Evolutionary conservation across 2,888 invertebrate genomes (phyloP).

Genomic region (Hecatera dysodea): DNA sequence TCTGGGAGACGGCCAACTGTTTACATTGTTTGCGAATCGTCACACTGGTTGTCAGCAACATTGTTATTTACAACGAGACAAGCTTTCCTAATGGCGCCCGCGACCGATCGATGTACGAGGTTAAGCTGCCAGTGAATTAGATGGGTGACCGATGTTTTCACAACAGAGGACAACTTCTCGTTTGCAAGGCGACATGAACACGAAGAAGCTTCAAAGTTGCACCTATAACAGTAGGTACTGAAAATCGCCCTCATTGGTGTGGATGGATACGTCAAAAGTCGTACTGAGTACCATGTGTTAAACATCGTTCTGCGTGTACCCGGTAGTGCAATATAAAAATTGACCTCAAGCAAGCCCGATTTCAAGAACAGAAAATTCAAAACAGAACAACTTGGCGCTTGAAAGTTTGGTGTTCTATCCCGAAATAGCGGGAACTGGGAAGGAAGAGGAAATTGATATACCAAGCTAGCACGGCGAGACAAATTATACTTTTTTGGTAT

Average conservation of each 20-base stretch:
- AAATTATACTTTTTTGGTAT: neutral
- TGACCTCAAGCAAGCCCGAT: no score
- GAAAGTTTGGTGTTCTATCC: no score
- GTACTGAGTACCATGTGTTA: neutral
- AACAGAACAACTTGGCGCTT: no score
- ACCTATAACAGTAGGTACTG: neutral
- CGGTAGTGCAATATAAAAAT: no score
- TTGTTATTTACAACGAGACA: constrained; percentile 39
- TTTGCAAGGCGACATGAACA: neutral
- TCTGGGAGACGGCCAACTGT: constrained; percentile 54
- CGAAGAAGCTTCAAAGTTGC: neutral
- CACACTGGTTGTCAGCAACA: constrained; percentile 39
- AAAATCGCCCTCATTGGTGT: neutral
- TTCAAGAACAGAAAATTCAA: no score
- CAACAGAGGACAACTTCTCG: constrained; percentile 10
- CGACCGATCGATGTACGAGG: constrained; percentile 41
- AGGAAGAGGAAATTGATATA: neutral
- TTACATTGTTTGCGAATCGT: constrained; percentile 42
- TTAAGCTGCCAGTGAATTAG: constrained; percentile 19
- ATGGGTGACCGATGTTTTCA: constrained; percentile 16
- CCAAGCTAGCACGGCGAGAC: neutral
- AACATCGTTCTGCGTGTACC: neutral
- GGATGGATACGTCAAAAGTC: neutral
- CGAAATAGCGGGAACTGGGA: no score
- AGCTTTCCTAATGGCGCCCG: constrained; percentile 29